Percentiles rank a stretch among this genome's conserved stretches.
phyloP scores from a whole-genome alignment of 2,113 vertebrate species.

The Sinocyclocheilus maitianheensis region DNA sequence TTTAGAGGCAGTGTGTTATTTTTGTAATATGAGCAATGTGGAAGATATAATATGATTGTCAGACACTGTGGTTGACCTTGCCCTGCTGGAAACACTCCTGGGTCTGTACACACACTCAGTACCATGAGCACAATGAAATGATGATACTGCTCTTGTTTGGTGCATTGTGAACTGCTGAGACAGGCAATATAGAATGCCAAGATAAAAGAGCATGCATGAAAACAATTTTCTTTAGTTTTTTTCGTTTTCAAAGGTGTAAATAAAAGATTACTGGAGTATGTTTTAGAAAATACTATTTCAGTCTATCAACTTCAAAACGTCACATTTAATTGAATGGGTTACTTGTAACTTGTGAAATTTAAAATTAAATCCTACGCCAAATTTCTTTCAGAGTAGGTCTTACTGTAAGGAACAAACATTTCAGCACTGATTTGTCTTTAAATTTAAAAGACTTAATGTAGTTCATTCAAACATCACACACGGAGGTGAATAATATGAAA shows the following conservation, averaged over 20 bases:
- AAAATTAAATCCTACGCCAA: background rate
- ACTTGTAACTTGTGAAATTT: background rate
- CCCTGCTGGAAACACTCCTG: conserved; percentile 59
- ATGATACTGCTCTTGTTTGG: conserved; percentile 69
- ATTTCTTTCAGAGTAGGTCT: background rate
- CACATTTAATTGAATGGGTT: background rate
- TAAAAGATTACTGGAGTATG: background rate
- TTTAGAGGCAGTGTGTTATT: conserved; percentile 29
- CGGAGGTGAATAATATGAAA: background rate
- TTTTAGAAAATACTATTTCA: background rate
- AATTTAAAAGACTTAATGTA: background rate
- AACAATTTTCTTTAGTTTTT: conserved; percentile 62
- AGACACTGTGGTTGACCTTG: conserved; percentile 65
- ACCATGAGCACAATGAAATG: conserved; percentile 57
- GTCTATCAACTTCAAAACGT: background rate
- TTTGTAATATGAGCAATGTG: conserved; percentile 1
- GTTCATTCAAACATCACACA: background rate
- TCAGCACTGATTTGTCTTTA: background rate
- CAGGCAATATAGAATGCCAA: conserved; percentile 69
- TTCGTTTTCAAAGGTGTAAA: background rate
- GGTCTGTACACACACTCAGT: conserved; percentile 43
- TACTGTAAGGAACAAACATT: background rate
- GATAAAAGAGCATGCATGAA: conserved; percentile 69
- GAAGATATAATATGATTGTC: conserved; percentile 61
- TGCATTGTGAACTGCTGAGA: conserved; percentile 72